Conservation (phyloP, 2,888 invertebrate species). For the Ctena decussata region DNA sequence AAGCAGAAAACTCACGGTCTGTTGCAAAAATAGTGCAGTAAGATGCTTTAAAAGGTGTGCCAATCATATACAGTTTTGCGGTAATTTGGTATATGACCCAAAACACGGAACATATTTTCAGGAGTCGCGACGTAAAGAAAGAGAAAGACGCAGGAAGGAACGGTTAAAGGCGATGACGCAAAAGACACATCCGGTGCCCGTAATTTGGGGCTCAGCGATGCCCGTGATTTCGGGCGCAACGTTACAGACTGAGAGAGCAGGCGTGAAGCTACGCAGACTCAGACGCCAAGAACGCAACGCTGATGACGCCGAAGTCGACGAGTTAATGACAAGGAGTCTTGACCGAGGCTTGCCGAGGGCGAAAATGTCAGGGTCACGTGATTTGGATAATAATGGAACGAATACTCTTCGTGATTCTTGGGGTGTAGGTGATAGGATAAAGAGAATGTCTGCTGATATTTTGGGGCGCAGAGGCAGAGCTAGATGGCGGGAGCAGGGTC, state of each 20-base stretch:
- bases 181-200: not conserved
- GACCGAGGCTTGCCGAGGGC: not conserved
- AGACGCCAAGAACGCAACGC: not conserved
- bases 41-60: too few species aligned
- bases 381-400: not conserved
- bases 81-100: too few species aligned
- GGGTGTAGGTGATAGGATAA: not conserved
- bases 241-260: not conserved
- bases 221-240: not conserved
- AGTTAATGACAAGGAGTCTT: not conserved
- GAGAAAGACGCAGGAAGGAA: conserved; percentile 1
- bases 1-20: too few species aligned
- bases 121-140: not conserved
- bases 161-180: not conserved
- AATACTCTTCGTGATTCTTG: not conserved
- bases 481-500: not conserved
- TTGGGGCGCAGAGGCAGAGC: not conserved
- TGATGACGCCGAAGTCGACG: not conserved
- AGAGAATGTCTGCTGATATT: not conserved
- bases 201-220: not conserved
- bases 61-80: too few species aligned
- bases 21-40: too few species aligned
- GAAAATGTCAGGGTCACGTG: not conserved
- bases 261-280: not conserved
- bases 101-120: not conserved